Percentiles rank a stretch among this genome's conserved stretches.
These are phyloP conservation scores for Drosophila fulvimacula DNA, from an alignment of 2,888 invertebrate species.

Conservation along the genomic window DNA sequence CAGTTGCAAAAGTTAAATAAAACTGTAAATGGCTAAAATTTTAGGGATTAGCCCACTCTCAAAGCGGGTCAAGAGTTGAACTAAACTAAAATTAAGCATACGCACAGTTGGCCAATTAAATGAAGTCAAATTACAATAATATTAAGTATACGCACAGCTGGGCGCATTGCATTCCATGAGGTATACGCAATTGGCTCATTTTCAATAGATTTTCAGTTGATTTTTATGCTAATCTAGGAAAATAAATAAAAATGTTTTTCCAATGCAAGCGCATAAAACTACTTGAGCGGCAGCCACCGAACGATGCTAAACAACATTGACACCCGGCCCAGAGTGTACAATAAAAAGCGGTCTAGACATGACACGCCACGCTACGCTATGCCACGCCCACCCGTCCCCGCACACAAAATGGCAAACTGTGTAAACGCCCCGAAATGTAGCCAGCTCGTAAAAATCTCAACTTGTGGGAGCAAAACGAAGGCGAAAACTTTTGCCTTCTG, in stretches of 20 bases:
- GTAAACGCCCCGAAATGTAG: slow-evolving; percentile 29
- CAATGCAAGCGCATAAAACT: slow-evolving; percentile 12
- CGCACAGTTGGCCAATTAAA: neutral
- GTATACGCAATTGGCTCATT: slow-evolving; percentile 16
- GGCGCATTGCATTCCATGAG: neutral
- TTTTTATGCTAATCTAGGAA: slow-evolving; percentile 49
- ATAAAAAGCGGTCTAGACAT: slow-evolving; percentile 75
- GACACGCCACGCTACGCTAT: neutral
- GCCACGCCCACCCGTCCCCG: neutral
- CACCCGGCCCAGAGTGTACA: slow-evolving; percentile 59
- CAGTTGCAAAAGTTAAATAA: neutral
- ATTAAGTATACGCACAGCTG: slow-evolving; percentile 33
- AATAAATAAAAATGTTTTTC: slow-evolving; percentile 2
- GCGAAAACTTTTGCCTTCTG: slow-evolving; percentile 45
- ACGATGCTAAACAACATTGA: slow-evolving; percentile 74
- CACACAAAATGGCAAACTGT: neutral
- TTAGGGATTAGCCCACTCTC: neutral
- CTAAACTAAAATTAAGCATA: neutral
- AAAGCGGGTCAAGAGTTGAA: neutral
- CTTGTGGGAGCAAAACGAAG: slow-evolving; percentile 17
- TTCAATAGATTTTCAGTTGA: slow-evolving; percentile 29
- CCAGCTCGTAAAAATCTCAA: slow-evolving; percentile 56
- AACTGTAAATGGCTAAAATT: slow-evolving; percentile 5
- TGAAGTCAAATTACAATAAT: slow-evolving; percentile 3
- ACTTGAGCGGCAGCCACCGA: slow-evolving; percentile 30